These are phyloP conservation scores for Orthosia gothica DNA, from an alignment of 2,888 invertebrate species.

Conservation along the genomic window DNA sequence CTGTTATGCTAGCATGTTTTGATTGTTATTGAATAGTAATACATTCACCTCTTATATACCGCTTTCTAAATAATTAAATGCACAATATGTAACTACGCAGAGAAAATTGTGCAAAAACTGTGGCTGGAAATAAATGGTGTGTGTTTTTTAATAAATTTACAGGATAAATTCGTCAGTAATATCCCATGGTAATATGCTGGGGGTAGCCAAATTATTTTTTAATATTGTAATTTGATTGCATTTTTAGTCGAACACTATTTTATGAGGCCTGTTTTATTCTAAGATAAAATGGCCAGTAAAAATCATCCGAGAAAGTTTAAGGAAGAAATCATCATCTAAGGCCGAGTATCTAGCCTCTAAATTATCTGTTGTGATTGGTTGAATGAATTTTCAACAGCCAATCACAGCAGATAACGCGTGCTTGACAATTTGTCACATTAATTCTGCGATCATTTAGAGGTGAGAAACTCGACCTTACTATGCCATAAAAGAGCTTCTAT, in stretches of 20 bases:
- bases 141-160: not conserved
- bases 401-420: too few relatives aligned
- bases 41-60: conserved; percentile 65
- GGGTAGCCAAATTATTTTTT: not conserved
- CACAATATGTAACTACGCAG: conserved; percentile 24
- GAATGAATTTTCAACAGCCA: too few relatives aligned
- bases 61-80: conserved; percentile 38
- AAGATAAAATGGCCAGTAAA: not conserved
- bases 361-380: too few relatives aligned
- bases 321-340: not conserved
- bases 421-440: too few relatives aligned
- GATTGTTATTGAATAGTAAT: conserved; percentile 69
- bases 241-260: not conserved
- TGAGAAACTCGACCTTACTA: too few relatives aligned
- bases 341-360: too few relatives aligned
- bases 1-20: conserved; percentile 72
- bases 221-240: not conserved
- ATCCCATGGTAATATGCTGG: too few relatives aligned
- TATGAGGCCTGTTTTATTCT: not conserved
- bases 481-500: not conserved
- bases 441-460: too few relatives aligned
- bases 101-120: conserved; percentile 33
- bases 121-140: conserved; percentile 31
- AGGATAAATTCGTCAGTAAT: not conserved
- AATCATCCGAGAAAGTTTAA: not conserved